phyloP scores from a whole-genome alignment of 2,113 vertebrate genomes.

The Bagarius yarrelli region DNA sequence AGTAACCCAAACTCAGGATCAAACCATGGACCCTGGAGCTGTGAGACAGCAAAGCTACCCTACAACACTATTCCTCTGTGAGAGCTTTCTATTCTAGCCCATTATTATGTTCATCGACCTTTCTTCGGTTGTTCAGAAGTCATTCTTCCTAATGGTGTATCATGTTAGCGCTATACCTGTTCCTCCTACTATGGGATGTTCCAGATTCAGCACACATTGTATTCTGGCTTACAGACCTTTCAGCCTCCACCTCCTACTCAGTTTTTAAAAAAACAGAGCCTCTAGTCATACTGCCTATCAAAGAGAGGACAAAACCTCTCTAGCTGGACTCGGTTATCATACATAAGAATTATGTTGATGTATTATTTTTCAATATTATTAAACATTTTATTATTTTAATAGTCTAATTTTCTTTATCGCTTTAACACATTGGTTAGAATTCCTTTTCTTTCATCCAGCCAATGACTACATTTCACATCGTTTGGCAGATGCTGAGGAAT shows the following conservation, averaged over 20 bases:
- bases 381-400: not conserved
- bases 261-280: not conserved
- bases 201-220: not conserved
- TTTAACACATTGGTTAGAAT: not conserved
- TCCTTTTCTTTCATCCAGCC: not conserved
- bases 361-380: not conserved
- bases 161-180: not conserved
- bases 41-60: not conserved
- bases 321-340: not conserved
- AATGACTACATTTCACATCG: not conserved
- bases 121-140: not conserved
- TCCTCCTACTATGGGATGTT: not conserved
- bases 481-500: no score
- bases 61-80: not conserved
- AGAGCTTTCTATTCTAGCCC: not conserved
- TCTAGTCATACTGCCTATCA: not conserved
- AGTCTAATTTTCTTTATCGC: not conserved
- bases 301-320: not conserved
- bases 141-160: not conserved
- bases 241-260: constrained; percentile 1
- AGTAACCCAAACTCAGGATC: constrained; percentile 6
- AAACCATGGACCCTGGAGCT: constrained; percentile 1
- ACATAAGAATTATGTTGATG: not conserved
- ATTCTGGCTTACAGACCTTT: constrained; percentile 11
- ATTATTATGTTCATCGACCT: not conserved